phyloP scores from a whole-genome alignment of 2,888 invertebrate genomes.

The Anagyrus pseudococci region DNA sequence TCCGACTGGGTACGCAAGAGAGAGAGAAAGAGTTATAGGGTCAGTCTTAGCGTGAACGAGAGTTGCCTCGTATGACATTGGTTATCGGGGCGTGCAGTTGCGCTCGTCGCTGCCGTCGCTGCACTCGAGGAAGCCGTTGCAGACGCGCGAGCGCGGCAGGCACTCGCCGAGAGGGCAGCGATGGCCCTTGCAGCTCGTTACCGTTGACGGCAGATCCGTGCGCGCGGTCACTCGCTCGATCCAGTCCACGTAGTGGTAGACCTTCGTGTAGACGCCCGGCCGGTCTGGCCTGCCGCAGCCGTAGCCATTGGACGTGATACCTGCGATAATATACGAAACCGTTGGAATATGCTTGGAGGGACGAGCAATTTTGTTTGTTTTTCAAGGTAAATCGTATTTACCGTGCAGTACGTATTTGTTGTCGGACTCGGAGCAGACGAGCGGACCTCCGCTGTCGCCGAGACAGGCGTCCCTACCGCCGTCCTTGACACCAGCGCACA shows the following conservation, averaged over 20 bases:
- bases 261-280: constrained; percentile 79
- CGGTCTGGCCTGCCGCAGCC: constrained; percentile 80
- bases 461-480: constrained; percentile 83
- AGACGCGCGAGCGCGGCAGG: constrained; percentile 72
- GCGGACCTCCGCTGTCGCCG: constrained; percentile 81
- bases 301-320: constrained; percentile 82
- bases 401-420: constrained; percentile 56
- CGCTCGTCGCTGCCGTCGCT: constrained; percentile 78
- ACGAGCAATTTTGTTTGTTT: neutral
- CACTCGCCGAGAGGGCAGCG: constrained; percentile 80
- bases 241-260: constrained; percentile 77
- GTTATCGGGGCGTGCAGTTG: constrained; percentile 61
- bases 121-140: constrained; percentile 81
- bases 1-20: no score
- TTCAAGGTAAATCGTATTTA: no score
- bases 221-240: constrained; percentile 67
- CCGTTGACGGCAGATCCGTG: constrained; percentile 45
- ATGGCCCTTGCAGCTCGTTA: constrained; percentile 68
- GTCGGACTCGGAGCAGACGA: constrained; percentile 75
- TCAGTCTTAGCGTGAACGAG: constrained; percentile 12
- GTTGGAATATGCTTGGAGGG: neutral
- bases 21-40: no score
- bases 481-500: constrained; percentile 81
- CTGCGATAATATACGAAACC: constrained; percentile 51
- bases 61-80: neutral